Percentiles rank a stretch among this genome's conserved stretches.
Conservation (phyloP, 2,888 invertebrate genomes). For the Caenorhabditis afra region DNA sequence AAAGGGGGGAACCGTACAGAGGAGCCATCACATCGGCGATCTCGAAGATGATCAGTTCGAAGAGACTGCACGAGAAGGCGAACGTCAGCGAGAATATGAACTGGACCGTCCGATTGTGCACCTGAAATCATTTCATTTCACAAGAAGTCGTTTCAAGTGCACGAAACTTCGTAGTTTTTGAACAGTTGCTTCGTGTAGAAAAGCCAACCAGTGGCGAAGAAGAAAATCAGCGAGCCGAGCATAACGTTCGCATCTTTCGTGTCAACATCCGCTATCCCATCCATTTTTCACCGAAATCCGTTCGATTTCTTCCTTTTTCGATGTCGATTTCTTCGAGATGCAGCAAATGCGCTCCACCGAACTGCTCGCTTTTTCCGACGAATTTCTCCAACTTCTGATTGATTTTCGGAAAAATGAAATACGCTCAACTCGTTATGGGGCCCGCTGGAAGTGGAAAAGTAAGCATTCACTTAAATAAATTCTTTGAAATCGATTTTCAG, state of each 20-base stretch:
- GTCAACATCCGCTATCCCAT: slow-evolving; percentile 41
- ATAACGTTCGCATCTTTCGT: slow-evolving; percentile 58
- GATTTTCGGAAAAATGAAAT: slow-evolving; percentile 81
- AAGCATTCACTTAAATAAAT: slow-evolving; percentile 72
- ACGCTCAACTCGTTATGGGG: slow-evolving; percentile 95
- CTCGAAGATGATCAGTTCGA: slow-evolving; percentile 99
- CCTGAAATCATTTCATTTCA: slow-evolving; percentile 81
- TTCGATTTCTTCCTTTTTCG: not conserved
- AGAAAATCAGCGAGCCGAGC: slow-evolving; percentile 82
- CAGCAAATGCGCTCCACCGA: slow-evolving; percentile 29
- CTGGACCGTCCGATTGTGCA: slow-evolving; percentile 86
- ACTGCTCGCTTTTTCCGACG: not conserved
- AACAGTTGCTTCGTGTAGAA: slow-evolving; percentile 93
- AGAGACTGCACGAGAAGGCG: slow-evolving; percentile 97
- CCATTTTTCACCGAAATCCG: slow-evolving; percentile 27
- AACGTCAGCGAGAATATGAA: slow-evolving; percentile 96
- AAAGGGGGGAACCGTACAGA: slow-evolving; percentile 84
- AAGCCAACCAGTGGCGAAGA: slow-evolving; percentile 97
- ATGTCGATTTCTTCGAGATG: not conserved
- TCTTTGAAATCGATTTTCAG: slow-evolving; percentile 51
- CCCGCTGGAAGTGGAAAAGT: slow-evolving; percentile 98
- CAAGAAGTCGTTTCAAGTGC: not conserved
- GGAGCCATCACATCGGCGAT: slow-evolving; percentile 94
- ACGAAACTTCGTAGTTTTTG: slow-evolving; percentile 68
- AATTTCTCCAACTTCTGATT: slow-evolving; percentile 1